These are phyloP conservation scores for Odocoileus hemionus DNA, from an alignment of 2,113 vertebrate genomes.

Conservation along the genomic window DNA sequence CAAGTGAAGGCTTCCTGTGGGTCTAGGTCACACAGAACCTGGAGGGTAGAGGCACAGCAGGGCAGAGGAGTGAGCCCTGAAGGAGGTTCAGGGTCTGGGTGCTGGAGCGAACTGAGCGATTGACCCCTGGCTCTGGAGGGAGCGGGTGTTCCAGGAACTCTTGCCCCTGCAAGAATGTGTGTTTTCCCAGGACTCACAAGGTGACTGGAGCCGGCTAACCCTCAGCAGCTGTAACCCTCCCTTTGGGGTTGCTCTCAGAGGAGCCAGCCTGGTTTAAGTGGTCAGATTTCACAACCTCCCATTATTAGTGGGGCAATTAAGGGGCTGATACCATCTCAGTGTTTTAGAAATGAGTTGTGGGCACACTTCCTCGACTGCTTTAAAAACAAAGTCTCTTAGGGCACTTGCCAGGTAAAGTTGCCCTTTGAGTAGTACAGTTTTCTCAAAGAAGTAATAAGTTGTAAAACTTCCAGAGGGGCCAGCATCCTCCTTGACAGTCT, in stretches of 20 bases:
- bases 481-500: neutral
- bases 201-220: neutral
- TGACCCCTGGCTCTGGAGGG: neutral
- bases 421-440: conserved; percentile 28
- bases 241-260: neutral
- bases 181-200: conserved; percentile 29
- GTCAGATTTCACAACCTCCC: conserved; percentile 63
- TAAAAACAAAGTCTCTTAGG: neutral
- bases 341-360: conserved; percentile 62
- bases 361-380: conserved; percentile 37
- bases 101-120: neutral
- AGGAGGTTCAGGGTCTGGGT: neutral
- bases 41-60: neutral
- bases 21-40: neutral
- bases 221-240: neutral
- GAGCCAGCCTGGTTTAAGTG: conserved; percentile 37
- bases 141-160: neutral
- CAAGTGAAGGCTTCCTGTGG: neutral
- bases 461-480: neutral
- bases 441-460: neutral
- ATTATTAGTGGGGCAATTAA: conserved; percentile 57
- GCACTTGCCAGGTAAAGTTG: conserved; percentile 33
- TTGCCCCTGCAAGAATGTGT: neutral
- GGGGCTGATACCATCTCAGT: conserved; percentile 60
- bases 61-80: neutral